Evolutionary conservation across 1,140 invertebrate species (phyloP).

Genomic region (Chlorops oryzae): DNA sequence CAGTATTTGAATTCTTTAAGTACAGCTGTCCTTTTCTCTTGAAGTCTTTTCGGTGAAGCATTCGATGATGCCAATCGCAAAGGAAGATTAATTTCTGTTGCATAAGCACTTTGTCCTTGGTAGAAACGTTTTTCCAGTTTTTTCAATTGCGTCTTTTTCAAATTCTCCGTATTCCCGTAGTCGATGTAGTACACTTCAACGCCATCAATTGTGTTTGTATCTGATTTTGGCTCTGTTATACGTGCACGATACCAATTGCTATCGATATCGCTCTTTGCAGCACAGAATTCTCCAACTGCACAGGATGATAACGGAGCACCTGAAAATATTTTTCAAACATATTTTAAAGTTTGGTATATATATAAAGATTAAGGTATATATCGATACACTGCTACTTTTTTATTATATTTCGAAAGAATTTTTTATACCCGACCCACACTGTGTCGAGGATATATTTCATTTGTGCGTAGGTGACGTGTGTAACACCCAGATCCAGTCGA

Average conservation of each 20-base stretch:
- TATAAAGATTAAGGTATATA: no score
- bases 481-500: no score
- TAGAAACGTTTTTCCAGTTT: constrained; percentile 54
- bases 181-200: constrained; percentile 65
- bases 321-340: no score
- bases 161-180: constrained; percentile 66
- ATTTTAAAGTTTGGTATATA: no score
- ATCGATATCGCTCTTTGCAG: constrained; percentile 55
- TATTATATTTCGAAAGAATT: no score
- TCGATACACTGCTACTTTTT: no score
- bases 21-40: not conserved
- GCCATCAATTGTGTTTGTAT: constrained; percentile 25
- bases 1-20: constrained; percentile 1
- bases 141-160: constrained; percentile 50
- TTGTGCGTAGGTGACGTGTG: no score
- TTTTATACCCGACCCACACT: no score
- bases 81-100: constrained; percentile 50
- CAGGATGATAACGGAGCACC: constrained; percentile 24
- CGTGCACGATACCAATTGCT: constrained; percentile 64
- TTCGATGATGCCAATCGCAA: constrained; percentile 9
- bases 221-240: constrained; percentile 49
- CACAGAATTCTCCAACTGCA: constrained; percentile 52
- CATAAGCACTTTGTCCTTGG: constrained; percentile 47
- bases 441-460: no score
- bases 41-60: not conserved